A percentile compares a stretch with the other conserved stretches of the same genome.
These are phyloP conservation scores for Mesoclemmys tuberculata DNA, from an alignment of 2,113 vertebrate genomes.

Conservation along the genomic window DNA sequence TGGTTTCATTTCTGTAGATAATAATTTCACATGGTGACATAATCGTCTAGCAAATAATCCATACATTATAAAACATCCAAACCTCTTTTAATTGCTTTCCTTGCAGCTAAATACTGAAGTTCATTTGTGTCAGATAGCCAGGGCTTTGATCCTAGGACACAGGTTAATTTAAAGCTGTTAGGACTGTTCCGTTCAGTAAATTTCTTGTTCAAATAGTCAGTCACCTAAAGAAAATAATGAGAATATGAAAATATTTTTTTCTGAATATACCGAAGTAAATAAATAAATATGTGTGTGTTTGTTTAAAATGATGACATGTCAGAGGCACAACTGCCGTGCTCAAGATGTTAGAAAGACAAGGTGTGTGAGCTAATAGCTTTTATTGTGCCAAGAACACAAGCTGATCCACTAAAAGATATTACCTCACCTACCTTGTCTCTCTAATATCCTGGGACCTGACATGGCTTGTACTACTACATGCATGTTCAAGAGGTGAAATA, in stretches of 20 bases:
- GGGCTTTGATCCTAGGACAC: constrained; percentile 77
- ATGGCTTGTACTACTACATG: neutral
- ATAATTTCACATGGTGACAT: neutral
- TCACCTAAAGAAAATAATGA: neutral
- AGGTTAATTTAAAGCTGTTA: constrained; percentile 79
- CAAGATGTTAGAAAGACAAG: neutral
- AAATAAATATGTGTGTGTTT: neutral
- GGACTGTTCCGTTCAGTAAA: constrained; percentile 82
- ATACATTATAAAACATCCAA: neutral
- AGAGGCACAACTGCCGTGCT: neutral
- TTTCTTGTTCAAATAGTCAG: constrained; percentile 71
- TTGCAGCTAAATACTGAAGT: constrained; percentile 78
- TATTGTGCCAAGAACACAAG: neutral
- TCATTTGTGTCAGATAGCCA: constrained; percentile 77
- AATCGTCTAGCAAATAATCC: neutral
- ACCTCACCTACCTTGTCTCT: neutral
- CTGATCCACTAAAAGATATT: neutral
- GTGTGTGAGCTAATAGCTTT: neutral
- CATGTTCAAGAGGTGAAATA: neutral
- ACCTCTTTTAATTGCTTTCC: constrained; percentile 79
- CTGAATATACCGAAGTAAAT: neutral
- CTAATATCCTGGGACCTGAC: neutral
- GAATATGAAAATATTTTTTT: neutral
- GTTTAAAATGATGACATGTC: fast-evolving
- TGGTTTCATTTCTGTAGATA: neutral